phyloP scores from a whole-genome alignment of 1,140 invertebrate genomes.

The Drosophila azteca region DNA sequence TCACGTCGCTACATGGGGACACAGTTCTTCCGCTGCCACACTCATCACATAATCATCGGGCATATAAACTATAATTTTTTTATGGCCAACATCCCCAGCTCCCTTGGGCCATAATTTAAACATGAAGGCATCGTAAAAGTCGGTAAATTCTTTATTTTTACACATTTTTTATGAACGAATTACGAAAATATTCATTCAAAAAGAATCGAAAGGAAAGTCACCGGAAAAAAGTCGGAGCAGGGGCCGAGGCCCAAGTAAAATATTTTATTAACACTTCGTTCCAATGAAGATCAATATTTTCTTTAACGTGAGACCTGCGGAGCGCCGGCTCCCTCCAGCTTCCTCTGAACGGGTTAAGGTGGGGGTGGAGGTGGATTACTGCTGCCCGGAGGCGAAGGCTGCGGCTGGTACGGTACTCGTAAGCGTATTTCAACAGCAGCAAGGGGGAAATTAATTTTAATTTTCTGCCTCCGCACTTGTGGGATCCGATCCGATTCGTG shows the following conservation, averaged over 20 bases:
- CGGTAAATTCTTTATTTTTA: conserved; percentile 23
- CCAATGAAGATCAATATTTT: conserved; percentile 81
- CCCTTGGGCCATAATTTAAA: conserved; percentile 69
- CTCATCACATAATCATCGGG: conserved; percentile 20
- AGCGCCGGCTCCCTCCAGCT: conserved; percentile 56
- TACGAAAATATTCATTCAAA: conserved; percentile 63
- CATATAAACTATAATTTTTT: conserved; percentile 65
- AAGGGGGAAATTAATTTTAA: conserved; percentile 70
- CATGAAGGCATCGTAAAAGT: conserved; percentile 73
- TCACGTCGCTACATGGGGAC: conserved; percentile 33
- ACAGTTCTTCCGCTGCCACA: neutral
- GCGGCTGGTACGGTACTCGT: neutral
- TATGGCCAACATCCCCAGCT: conserved; percentile 46
- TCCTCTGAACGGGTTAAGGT: conserved; percentile 12
- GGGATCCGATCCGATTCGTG: conserved; percentile 2
- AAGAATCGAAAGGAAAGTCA: conserved; percentile 35
- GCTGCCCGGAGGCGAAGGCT: neutral
- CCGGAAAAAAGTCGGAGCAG: neutral
- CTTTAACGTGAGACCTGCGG: conserved; percentile 51
- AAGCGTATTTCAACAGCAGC: conserved; percentile 53
- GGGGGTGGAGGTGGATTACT: neutral
- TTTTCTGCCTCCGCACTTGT: conserved; percentile 36
- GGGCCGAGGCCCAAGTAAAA: conserved; percentile 42
- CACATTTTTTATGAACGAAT: conserved; percentile 56
- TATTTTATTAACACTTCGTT: conserved; percentile 81